Evolutionary conservation across 2,888 invertebrate genomes (phyloP), one percentile per base, ranked within the genome.

Genomic region (Athetis lepigone): DNA sequence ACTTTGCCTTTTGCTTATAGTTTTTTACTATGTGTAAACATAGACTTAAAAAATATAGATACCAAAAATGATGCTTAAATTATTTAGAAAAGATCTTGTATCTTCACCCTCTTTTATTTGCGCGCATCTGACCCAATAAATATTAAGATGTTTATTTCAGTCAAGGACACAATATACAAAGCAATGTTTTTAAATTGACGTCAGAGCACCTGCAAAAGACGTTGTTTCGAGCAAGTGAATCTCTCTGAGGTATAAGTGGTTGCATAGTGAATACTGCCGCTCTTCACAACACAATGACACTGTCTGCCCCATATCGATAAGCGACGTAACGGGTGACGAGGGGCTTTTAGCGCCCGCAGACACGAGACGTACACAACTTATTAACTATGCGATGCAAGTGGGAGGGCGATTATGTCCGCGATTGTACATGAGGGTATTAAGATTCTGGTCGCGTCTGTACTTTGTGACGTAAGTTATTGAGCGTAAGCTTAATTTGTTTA

Each of bases 301-400:
- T 67, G 85, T 78, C 85, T 88, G 88, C 77, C 77, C 84, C 73
- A 85, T 79, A 87, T 88, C 82, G 88, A 89, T 89, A 89, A 89
- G 83, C 75, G 73, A 70, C 37, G 67, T 76, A 56, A 64, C 63
- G 56, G 45, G 50, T 50, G 56, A 67, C 63, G 61, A 58, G 52
- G 25, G 59, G 75, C 70, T 80, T 72, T 65, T 72, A 75, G 70
- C 55, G 36, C 49, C 60, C 45, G 23, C 36, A 21, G 23, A 33
- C 36, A 21, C 18, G 43, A 56, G 45, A 46, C 59, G 46, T 33
- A 68, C 19, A 68, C n/a, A 16, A 43, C 21, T 52, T 63, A 42
- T 50, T 21, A 62, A 63, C 36, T 54, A 43, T 43, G 39, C 33
- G n/a, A 45, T 49, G 23, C 33, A 46, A 40, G 54, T 45, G 11